Conservation (phyloP, 2,113 vertebrate species). For the Callorhinus ursinus region DNA sequence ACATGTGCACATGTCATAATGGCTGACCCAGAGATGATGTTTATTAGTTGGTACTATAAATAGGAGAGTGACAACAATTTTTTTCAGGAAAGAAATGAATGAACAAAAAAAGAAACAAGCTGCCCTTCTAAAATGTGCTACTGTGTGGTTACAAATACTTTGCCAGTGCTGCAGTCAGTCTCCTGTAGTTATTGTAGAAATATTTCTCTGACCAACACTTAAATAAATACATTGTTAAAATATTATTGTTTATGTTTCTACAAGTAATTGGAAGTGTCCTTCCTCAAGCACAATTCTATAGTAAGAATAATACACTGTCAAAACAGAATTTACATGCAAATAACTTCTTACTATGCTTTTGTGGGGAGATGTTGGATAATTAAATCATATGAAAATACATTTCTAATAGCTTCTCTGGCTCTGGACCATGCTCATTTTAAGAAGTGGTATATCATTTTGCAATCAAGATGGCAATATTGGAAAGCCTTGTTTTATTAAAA, state of each 20-base stretch:
- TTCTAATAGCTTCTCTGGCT: conserved; percentile 26
- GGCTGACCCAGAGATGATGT: background rate
- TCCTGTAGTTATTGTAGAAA: background rate
- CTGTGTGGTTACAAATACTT: background rate
- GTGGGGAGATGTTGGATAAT: conserved; percentile 25
- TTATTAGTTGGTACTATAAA: background rate
- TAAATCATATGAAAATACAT: conserved; percentile 42
- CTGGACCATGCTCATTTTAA: background rate
- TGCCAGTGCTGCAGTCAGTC: background rate
- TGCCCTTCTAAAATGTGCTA: background rate
- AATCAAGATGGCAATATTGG: background rate
- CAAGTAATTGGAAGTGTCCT: conserved; percentile 51
- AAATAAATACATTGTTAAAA: conserved; percentile 18
- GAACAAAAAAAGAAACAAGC: background rate
- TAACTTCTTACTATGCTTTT: conserved; percentile 49
- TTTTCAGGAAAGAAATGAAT: background rate
- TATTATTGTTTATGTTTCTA: conserved; percentile 36
- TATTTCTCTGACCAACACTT: conserved; percentile 4
- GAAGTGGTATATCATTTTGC: background rate
- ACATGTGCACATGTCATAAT: background rate
- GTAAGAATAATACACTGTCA: conserved; percentile 50
- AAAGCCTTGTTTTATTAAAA: background rate
- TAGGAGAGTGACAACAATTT: background rate
- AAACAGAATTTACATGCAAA: conserved; percentile 61
- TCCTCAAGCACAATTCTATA: background rate